Evolutionary conservation across 2,113 vertebrate species (phyloP).

Genomic region (Anarrhichthys ocellatus): DNA sequence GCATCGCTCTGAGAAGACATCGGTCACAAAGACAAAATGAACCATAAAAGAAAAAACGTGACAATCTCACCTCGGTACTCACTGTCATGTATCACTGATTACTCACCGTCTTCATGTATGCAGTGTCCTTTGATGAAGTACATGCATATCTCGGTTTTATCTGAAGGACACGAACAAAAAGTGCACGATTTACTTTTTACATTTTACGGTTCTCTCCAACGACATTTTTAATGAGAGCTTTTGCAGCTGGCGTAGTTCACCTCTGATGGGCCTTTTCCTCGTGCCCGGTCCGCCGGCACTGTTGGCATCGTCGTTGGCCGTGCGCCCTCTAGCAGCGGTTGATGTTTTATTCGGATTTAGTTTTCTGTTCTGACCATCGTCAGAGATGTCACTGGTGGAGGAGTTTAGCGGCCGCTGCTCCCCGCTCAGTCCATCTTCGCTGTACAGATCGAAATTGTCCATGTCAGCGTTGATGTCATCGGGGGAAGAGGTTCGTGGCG

Average conservation of each 20-base stretch:
- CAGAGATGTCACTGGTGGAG: not conserved
- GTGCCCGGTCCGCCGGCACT: accelerated
- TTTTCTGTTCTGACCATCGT: not conserved
- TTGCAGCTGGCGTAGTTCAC: constrained; percentile 9
- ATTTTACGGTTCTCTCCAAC: not conserved
- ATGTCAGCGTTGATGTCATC: not conserved
- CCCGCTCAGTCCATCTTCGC: accelerated
- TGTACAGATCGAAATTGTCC: not conserved
- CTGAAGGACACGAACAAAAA: constrained; percentile 55
- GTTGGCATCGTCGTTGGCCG: accelerated
- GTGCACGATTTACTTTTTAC: not conserved
- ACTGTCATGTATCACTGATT: not conserved
- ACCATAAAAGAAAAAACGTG: not conserved
- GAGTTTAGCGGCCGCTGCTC: not conserved
- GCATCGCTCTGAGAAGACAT: constrained; percentile 69
- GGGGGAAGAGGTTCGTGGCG: accelerated
- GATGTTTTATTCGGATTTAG: accelerated
- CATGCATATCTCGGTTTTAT: constrained; percentile 82
- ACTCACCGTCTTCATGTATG: constrained; percentile 76
- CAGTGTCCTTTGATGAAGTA: constrained; percentile 82
- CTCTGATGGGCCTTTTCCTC: constrained; percentile 18
- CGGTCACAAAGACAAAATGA: not conserved
- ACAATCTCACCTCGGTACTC: not conserved
- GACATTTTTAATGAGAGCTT: not conserved
- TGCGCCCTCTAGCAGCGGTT: not conserved